A percentile compares a stretch with the other conserved stretches of the same genome.
Conservation (phyloP, 2,888 invertebrate species). For the Timema cristinae region DNA sequence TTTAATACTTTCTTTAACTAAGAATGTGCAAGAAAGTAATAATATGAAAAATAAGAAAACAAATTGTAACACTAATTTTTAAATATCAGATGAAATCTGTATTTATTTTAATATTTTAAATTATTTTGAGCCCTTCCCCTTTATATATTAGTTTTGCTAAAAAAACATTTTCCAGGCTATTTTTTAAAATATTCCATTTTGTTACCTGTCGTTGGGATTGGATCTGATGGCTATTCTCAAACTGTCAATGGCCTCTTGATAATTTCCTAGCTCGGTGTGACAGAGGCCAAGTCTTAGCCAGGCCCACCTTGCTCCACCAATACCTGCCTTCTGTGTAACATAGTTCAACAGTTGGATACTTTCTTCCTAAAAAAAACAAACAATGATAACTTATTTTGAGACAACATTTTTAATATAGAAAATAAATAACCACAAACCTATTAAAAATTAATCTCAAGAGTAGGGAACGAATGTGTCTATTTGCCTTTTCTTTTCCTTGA, state of each 20-base stretch:
- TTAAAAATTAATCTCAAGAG: not conserved
- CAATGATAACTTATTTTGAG: conserved; percentile 22
- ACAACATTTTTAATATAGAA: conserved; percentile 25
- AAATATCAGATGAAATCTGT: too few species aligned
- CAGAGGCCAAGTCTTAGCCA: conserved; percentile 80
- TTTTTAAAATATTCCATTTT: too few species aligned
- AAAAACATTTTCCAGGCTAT: too few species aligned
- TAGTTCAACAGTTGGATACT: conserved; percentile 59
- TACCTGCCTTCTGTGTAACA: conserved; percentile 48
- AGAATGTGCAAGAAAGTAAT: too few species aligned
- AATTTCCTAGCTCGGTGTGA: conserved; percentile 68
- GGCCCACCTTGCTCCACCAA: conserved; percentile 64
- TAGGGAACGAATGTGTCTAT: too few species aligned
- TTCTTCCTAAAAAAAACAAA: conserved; percentile 46
- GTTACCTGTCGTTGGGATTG: conserved; percentile 61
- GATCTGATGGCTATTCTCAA: conserved; percentile 68
- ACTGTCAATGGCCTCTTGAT: conserved; percentile 68
- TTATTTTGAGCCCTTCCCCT: too few species aligned
- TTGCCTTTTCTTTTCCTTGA: too few species aligned
- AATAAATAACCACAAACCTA: not conserved
- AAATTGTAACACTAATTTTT: too few species aligned
- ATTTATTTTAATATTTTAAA: too few species aligned
- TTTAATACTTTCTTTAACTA: too few species aligned
- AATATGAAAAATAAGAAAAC: too few species aligned
- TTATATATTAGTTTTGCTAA: too few species aligned